Evolutionary conservation across 2,797 vertebrate species (phyloP).

Genomic region (Ceryle rudis): DNA sequence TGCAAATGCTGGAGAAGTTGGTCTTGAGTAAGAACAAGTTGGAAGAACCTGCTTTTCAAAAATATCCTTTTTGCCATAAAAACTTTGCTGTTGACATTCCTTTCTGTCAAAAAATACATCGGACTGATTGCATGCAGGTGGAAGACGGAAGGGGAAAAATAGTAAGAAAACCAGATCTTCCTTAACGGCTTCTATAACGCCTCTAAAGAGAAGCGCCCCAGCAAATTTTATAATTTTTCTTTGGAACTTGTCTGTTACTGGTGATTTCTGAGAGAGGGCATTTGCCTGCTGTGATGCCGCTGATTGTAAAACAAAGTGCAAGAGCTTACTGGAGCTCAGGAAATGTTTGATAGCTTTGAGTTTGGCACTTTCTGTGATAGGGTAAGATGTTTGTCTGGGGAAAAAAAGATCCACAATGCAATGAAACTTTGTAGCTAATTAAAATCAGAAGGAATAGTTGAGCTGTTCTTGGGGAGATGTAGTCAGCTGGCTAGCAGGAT

Average conservation of each 20-base stretch:
- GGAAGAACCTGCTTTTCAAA: not conserved
- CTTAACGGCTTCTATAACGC: not conserved
- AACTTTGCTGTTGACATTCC: not conserved
- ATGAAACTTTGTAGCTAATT: slow-evolving; percentile 38
- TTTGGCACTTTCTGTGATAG: not conserved
- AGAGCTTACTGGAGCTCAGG: not conserved
- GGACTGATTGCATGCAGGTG: not conserved
- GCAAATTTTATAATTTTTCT: not conserved
- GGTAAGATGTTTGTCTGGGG: not conserved
- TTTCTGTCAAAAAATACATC: not conserved
- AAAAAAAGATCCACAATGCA: not conserved
- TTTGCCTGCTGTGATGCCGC: not conserved
- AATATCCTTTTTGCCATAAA: not conserved
- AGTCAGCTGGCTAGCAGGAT: slow-evolving; percentile 21
- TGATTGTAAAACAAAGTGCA: not conserved
- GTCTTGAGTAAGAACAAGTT: not conserved
- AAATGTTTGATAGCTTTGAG: not conserved
- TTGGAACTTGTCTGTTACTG: not conserved
- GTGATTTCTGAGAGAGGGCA: not conserved
- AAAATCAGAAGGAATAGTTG: slow-evolving; percentile 45
- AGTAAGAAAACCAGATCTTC: not conserved
- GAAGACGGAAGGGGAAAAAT: not conserved
- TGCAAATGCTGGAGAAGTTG: not conserved
- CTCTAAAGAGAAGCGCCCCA: not conserved
- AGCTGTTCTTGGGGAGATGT: not conserved